Evolutionary conservation across 2,888 invertebrate genomes (phyloP), one percentile per base, ranked within the genome.

Genomic region (Druceiella hillmani): DNA sequence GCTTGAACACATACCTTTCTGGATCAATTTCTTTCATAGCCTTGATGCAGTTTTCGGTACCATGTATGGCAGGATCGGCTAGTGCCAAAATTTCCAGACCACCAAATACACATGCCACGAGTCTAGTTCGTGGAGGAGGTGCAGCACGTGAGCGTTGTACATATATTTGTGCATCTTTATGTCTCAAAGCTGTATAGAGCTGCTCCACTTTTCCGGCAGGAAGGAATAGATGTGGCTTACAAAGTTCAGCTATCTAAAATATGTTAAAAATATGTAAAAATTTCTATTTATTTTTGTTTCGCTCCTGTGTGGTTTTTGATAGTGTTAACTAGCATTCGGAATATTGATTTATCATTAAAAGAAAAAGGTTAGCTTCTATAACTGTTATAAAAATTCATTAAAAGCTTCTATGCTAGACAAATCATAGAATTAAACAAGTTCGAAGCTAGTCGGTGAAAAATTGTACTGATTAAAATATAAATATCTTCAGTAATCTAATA

Each of bases 161-260:
- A 65, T 98, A 99, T 54, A 98, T 95, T 61, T 94, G 91, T 0
- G 93, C 89, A 63, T 93, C 93, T 57, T 90, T 91, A 56, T 87
- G 87, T 5, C 83, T 83, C 48, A 99, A 65, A 49, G 87, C 88
- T 0, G 82, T 79, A 61, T 92, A 89, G 7, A 99, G 69, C 55
- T 93, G 90, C 51, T 97, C 94, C 1, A 90, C 83, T 55, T 89
- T 90, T 2, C 81, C 87, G 5, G 84, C 84, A 0, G 93, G 90
- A 25, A 91, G 73, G 49, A 91, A 76, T 3, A 91, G 68, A 53
- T 91, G 85, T 2, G 86, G 83, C 55, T 87, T 86, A 56, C 84
- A 83, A 15, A 94, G 71, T 55, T 89, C 86, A 10, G 79, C 77
- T 11, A 89, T 71, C 66, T 68, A 44, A 36, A 51, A 40, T n/a